These are phyloP conservation scores for Tragopan temminckii DNA, from an alignment of 2,797 vertebrate species.

Conservation along the genomic window DNA sequence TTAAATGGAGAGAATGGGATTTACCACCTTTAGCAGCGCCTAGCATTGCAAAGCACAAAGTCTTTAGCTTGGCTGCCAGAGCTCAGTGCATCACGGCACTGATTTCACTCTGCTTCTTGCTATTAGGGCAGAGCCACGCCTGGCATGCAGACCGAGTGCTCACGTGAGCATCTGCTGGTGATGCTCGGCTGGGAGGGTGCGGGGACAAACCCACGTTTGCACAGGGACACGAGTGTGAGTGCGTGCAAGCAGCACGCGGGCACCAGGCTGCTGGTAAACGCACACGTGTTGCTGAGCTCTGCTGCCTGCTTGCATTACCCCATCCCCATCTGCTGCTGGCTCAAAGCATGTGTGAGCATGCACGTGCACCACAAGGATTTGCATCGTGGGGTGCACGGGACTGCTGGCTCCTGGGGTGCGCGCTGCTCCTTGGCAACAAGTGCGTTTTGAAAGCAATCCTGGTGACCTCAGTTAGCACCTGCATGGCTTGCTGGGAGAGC, in stretches of 20 bases:
- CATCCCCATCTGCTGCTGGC: not conserved
- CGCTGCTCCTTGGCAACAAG: slow-evolving; percentile 65
- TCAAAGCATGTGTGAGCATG: not conserved
- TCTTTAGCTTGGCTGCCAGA: not conserved
- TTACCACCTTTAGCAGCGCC: not conserved
- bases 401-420: not conserved
- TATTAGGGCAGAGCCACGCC: too few relatives aligned
- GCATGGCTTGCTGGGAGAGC: slow-evolving; percentile 46
- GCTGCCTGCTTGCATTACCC: not conserved
- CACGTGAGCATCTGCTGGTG: fast-evolving
- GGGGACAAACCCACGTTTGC: not conserved
- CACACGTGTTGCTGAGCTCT: not conserved
- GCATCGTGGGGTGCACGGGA: not conserved
- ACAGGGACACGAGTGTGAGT: not conserved
- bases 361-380: not conserved
- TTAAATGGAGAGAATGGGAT: not conserved
- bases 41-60: fast-evolving
- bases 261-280: not conserved
- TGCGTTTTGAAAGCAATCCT: slow-evolving; percentile 31
- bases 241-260: fast-evolving
- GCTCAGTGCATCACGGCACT: fast-evolving
- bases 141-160: fast-evolving
- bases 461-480: slow-evolving; percentile 46
- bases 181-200: fast-evolving
- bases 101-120: not conserved